Evolutionary conservation across 2,113 vertebrate species (phyloP), one percentile per base, ranked within the genome.

Genomic region (Anarhynchus alexandrinus): DNA sequence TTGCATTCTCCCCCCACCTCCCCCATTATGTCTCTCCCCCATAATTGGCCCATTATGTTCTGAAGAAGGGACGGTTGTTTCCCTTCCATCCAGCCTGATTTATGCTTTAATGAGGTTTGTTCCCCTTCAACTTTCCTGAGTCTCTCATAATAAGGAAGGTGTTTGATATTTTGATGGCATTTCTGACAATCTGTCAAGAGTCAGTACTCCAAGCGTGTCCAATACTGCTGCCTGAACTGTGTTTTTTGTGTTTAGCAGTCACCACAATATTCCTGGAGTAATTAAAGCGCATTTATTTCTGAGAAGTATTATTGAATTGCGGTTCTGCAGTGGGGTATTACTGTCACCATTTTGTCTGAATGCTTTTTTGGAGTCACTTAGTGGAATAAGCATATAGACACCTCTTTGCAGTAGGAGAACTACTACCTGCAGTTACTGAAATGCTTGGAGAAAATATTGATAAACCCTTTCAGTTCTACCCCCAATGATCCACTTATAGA

Each of bases 401-500:
- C 7, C n/a, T 45, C 26, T 72, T 72, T 59, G 70, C 57, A 71
- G 38, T 42, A 42, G 65, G n/a, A 71, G 54, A 66, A 27, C 30
- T 59, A 4, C 42, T 69, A 6, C 15, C 34, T 86, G 16, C 22
- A 32, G 30, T 55, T 23, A 21, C 9, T 61, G 52, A 82, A 61
- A 30, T 71, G 38, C 29, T 71, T 71, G 26, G 71, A 49, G 54
- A 43, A 83, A 62, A 61, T 49, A 47, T 3, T 29, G 21, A 34
- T 86, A 59, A 54, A 76, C 11, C 2, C 18, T 38, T 72, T 79
- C 17, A 27, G 1, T 78, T 82, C 66, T 49, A 55, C 14, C 29
- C 10, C 4, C 17, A 30, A 0, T 19, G 40, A 49, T 66, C 34
- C 9, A 15, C 6, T 2, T 16, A 3, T 9, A 10, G 21, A 16